Evolutionary conservation across 2,113 vertebrate species (phyloP).

Genomic region (Pseudorectes ferrugineus): DNA sequence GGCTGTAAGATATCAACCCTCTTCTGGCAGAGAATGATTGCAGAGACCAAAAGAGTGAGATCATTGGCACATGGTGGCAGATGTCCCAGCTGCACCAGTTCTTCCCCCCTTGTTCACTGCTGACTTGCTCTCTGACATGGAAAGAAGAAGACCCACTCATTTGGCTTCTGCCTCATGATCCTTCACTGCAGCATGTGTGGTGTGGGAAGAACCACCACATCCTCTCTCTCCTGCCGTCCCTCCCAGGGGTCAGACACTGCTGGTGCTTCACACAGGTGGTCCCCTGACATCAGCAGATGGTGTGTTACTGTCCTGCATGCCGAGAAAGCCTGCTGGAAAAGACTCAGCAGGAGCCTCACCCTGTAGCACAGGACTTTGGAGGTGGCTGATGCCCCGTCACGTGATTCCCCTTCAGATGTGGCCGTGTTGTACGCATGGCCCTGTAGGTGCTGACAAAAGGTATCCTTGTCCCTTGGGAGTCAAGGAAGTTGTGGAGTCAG

Average conservation of each 20-base stretch:
- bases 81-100: background rate
- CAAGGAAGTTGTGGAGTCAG: background rate
- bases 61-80: background rate
- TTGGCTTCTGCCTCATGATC: background rate
- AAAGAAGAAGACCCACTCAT: background rate
- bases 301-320: too few relatives aligned
- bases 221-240: background rate
- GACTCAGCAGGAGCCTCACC: background rate
- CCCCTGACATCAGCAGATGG: background rate
- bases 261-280: background rate
- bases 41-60: background rate
- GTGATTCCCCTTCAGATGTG: rapidly evolving
- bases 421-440: rapidly evolving
- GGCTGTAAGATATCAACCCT: background rate
- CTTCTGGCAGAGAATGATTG: background rate
- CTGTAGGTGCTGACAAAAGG: background rate
- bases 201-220: rapidly evolving
- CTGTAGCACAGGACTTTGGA: background rate
- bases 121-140: background rate
- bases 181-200: background rate
- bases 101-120: background rate
- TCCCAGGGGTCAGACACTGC: background rate
- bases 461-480: background rate
- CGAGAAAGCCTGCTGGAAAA: background rate
- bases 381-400: rapidly evolving